A percentile compares a stretch with the other conserved stretches of the same genome.
Evolutionary conservation across 2,113 vertebrate genomes (phyloP).

Genomic region (Seriola aureovittata): DNA sequence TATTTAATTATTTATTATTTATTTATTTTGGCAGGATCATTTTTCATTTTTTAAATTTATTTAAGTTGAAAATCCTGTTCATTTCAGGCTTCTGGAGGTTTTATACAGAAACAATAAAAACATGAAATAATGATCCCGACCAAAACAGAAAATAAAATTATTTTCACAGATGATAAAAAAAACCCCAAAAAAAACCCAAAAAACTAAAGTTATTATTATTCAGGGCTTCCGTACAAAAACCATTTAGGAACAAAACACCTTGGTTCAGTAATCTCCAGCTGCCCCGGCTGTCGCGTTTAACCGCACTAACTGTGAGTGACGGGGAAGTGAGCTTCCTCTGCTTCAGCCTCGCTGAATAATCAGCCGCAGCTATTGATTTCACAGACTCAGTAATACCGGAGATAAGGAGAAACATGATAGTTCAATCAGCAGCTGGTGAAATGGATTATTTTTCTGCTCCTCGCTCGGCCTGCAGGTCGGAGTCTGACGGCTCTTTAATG

Average conservation of each 20-base stretch:
- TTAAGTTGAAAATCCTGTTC: no score
- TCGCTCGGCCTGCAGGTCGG: slow-evolving; percentile 40
- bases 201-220: no score
- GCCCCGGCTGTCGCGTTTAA: background rate
- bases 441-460: slow-evolving; percentile 56
- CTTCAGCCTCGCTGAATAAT: slow-evolving; percentile 53
- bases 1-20: no score
- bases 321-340: background rate
- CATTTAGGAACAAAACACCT: background rate
- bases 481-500: slow-evolving; percentile 50
- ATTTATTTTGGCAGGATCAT: no score
- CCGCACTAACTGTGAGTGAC: slow-evolving; percentile 30
- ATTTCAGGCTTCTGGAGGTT: no score
- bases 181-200: no score
- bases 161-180: no score
- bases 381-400: slow-evolving; percentile 44
- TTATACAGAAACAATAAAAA: no score
- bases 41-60: no score
- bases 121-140: no score
- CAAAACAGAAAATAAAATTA: no score
- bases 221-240: background rate
- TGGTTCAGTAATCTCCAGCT: background rate
- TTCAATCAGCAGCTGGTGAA: slow-evolving; percentile 59
- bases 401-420: slow-evolving; percentile 70
- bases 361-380: slow-evolving; percentile 65